Evolutionary conservation across 2,888 invertebrate species (phyloP).

Genomic region (Brenthis daphne): DNA sequence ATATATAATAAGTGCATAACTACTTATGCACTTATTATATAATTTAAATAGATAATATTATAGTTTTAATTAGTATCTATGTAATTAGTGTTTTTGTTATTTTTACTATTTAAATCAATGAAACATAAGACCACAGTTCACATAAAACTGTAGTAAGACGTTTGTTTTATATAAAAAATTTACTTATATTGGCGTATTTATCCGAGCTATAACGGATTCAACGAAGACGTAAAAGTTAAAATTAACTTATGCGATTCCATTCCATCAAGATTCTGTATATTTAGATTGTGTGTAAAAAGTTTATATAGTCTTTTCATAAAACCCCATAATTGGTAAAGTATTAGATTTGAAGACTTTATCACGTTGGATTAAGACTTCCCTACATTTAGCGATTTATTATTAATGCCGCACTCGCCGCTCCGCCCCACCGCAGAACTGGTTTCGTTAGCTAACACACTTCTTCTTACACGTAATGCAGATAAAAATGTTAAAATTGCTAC

Average conservation of each 20-base stretch:
- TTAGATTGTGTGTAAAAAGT: not conserved
- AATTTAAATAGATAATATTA: too few species aligned
- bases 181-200: slow-evolving; percentile 5
- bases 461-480: slow-evolving; percentile 29
- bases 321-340: not conserved
- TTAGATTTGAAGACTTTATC: slow-evolving; percentile 19
- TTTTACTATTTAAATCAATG: too few species aligned
- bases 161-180: slow-evolving; percentile 8
- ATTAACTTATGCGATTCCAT: not conserved
- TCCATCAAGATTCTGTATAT: too few species aligned
- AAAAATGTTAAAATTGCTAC: slow-evolving; percentile 17
- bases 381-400: slow-evolving; percentile 40
- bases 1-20: too few species aligned
- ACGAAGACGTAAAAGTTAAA: not conserved
- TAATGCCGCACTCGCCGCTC: slow-evolving; percentile 38
- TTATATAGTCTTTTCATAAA: not conserved
- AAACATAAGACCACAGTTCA: not conserved
- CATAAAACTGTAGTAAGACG: too few species aligned
- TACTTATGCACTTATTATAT: too few species aligned
- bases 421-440: slow-evolving; percentile 37
- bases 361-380: slow-evolving; percentile 24
- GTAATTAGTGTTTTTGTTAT: too few species aligned
- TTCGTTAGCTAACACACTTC: slow-evolving; percentile 33
- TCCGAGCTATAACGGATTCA: slow-evolving; percentile 3
- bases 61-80: too few species aligned